phyloP scores from a whole-genome alignment of 2,888 invertebrate genomes.

The Andrena trimmerana region DNA sequence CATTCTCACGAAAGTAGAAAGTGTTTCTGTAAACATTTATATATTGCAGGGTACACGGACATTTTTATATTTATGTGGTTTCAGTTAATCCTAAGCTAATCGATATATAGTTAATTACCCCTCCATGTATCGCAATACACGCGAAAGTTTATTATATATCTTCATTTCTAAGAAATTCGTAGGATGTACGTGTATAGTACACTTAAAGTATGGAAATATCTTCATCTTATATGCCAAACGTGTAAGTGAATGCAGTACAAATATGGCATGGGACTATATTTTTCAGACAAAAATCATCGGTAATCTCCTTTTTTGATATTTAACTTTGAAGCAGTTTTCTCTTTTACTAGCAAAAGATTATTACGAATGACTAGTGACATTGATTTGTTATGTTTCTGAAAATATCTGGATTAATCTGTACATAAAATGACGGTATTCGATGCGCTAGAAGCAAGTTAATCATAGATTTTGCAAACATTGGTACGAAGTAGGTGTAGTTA shows the following conservation, averaged over 20 bases:
- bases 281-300: conserved; percentile 30
- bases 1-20: conserved; percentile 34
- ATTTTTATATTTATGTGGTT: conserved; percentile 48
- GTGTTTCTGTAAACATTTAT: conserved; percentile 35
- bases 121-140: conserved; percentile 23
- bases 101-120: conserved; percentile 24
- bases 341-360: conserved; percentile 37
- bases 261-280: conserved; percentile 44
- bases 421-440: conserved; percentile 53
- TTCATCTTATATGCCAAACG: conserved; percentile 30
- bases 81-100: conserved; percentile 20
- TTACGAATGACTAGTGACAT: conserved; percentile 42
- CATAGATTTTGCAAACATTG: conserved; percentile 39
- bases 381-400: conserved; percentile 56
- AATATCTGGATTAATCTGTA: conserved; percentile 53
- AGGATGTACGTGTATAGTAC: conserved; percentile 13
- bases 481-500: conserved; percentile 52
- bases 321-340: conserved; percentile 25
- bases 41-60: conserved; percentile 43
- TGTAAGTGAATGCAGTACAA: conserved; percentile 43
- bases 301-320: conserved; percentile 26
- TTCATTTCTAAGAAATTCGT: conserved; percentile 31
- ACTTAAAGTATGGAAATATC: conserved; percentile 7
- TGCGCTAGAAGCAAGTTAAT: conserved; percentile 49
- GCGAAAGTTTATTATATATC: conserved; percentile 10